A percentile compares a stretch with the other conserved stretches of the same genome.
These are phyloP conservation scores for Phasia obesa DNA, from an alignment of 2,888 invertebrate species.

Conservation along the genomic window DNA sequence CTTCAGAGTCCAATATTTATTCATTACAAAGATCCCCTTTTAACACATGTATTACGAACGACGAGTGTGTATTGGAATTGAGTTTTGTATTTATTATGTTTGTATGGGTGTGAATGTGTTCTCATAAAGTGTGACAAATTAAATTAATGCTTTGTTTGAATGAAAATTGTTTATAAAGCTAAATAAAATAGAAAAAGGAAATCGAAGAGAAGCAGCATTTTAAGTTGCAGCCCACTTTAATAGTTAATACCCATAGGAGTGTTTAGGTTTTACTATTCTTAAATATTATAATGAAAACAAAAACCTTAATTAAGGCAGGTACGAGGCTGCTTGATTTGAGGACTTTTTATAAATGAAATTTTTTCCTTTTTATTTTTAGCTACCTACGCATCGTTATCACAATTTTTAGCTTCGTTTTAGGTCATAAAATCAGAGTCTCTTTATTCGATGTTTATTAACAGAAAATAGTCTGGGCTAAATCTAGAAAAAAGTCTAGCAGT, in stretches of 20 bases:
- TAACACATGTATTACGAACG: neutral
- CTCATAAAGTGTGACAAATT: conserved; percentile 73
- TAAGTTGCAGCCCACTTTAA: conserved; percentile 44
- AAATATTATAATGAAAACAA: neutral
- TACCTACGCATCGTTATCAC: too few species aligned
- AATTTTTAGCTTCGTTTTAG: too few species aligned
- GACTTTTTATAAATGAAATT: too few species aligned
- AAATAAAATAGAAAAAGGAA: conserved; percentile 47
- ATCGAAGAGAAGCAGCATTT: conserved; percentile 34
- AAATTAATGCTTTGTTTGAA: conserved; percentile 75
- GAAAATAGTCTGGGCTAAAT: too few species aligned
- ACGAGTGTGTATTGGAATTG: too few species aligned
- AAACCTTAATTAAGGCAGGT: too few species aligned
- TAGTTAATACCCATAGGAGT: conserved; percentile 59
- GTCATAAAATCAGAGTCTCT: too few species aligned
- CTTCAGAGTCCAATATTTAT: conserved; percentile 16
- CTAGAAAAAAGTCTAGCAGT: too few species aligned
- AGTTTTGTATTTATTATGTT: neutral
- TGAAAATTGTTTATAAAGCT: conserved; percentile 73
- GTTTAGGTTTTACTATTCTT: conserved; percentile 26
- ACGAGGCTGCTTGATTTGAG: too few species aligned
- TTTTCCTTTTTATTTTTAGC: too few species aligned
- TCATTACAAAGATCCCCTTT: conserved; percentile 21
- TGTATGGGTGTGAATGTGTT: neutral
- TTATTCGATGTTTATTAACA: too few species aligned